Conservation (phyloP, 2,797 vertebrate species). For the Arremon brunneinucha region DNA sequence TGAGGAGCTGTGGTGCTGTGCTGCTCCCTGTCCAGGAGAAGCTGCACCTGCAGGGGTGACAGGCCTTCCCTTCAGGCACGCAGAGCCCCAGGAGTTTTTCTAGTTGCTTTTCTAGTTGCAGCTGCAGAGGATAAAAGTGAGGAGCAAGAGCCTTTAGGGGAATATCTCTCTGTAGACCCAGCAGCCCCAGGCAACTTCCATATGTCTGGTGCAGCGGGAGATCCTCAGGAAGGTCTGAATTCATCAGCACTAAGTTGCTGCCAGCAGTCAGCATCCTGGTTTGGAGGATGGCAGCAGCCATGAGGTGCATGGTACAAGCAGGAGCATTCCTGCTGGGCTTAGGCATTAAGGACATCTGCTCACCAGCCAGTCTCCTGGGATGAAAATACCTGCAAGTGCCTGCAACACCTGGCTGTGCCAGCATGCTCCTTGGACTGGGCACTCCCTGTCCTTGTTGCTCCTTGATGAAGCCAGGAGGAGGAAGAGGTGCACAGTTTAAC, state of each 20-base stretch:
- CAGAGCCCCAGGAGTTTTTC: neutral
- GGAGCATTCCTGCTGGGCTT: neutral
- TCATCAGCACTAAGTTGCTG: neutral
- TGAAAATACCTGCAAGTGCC: neutral
- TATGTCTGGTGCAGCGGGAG: rapidly evolving
- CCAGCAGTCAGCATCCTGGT: neutral
- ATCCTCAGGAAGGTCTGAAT: neutral
- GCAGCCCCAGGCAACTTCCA: neutral
- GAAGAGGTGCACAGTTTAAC: neutral
- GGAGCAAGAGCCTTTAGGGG: neutral
- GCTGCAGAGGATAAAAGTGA: neutral
- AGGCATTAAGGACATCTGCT: neutral
- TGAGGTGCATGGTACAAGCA: neutral
- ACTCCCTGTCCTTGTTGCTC: neutral
- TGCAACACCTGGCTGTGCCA: neutral
- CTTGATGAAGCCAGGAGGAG: neutral
- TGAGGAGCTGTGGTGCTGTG: neutral
- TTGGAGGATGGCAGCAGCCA: neutral
- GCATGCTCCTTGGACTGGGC: neutral
- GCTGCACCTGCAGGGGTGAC: neutral
- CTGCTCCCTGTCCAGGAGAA: neutral
- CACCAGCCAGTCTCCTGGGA: neutral
- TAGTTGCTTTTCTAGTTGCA: neutral
- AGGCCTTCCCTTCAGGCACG: neutral
- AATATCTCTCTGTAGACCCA: neutral